Percentiles rank a stretch among this genome's conserved stretches.
Evolutionary conservation across 2,113 vertebrate genomes (phyloP).

Genomic region (Ailurus styani): DNA sequence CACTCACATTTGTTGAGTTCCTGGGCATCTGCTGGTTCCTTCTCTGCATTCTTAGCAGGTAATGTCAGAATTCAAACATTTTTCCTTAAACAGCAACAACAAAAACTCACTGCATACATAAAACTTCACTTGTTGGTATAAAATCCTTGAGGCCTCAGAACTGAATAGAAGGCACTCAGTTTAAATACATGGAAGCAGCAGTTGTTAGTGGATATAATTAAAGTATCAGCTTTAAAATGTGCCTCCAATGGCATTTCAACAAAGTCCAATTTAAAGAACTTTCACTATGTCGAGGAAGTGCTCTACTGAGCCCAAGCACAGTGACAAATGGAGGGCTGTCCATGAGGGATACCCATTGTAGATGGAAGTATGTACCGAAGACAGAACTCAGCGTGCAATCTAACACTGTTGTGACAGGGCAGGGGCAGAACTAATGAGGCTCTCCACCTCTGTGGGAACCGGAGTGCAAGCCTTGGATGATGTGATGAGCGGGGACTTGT

Average conservation of each 20-base stretch:
- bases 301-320: not conserved
- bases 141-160: not conserved
- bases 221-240: not conserved
- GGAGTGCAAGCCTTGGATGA: not conserved
- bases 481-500: not conserved
- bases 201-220: not conserved
- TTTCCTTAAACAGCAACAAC: not conserved
- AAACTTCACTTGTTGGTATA: not conserved
- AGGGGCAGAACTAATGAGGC: not conserved
- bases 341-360: not conserved
- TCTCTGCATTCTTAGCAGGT: not conserved
- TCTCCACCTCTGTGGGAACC: not conserved
- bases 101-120: not conserved
- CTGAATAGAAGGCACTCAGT: not conserved
- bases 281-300: not conserved
- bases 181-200: not conserved
- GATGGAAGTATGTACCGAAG: accelerated
- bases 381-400: not conserved
- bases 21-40: not conserved
- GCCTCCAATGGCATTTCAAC: not conserved
- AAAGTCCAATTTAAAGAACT: not conserved
- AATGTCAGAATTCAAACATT: not conserved
- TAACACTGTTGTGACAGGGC: not conserved
- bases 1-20: not conserved
- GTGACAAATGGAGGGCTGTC: not conserved